phyloP scores from a whole-genome alignment of 2,888 invertebrate species.

The Heteropelma amictum region DNA sequence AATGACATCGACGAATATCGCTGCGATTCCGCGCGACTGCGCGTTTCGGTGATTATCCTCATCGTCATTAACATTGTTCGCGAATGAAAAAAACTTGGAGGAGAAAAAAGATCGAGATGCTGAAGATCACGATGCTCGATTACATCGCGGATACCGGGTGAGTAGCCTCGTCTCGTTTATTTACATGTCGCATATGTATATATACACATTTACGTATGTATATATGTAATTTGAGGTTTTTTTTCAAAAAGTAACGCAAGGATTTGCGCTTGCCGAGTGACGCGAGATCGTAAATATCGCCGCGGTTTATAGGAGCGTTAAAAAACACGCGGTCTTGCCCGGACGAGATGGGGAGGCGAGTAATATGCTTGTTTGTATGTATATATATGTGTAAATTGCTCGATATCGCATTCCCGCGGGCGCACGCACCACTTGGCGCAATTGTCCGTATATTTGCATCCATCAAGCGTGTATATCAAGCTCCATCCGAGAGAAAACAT shows the following conservation, averaged over 20 bases:
- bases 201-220: too few species aligned
- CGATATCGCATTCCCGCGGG: conserved; percentile 42
- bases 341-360: neutral
- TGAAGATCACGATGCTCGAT: conserved; percentile 76
- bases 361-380: neutral
- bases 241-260: too few species aligned
- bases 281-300: neutral
- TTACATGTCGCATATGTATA: too few species aligned
- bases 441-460: conserved; percentile 35
- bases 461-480: too few species aligned
- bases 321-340: neutral
- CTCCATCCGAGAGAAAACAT: neutral
- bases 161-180: too few species aligned
- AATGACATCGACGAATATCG: too few species aligned
- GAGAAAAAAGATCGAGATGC: conserved; percentile 61
- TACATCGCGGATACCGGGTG: conserved; percentile 75
- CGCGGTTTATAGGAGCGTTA: neutral
- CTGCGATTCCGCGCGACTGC: too few species aligned
- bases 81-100: conserved; percentile 18
- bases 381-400: conserved; percentile 41
- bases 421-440: conserved; percentile 31
- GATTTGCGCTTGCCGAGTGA: too few species aligned
- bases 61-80: too few species aligned
- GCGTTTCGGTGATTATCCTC: too few species aligned
- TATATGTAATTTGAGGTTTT: too few species aligned